Percentiles rank a stretch among this genome's conserved stretches.
These are phyloP conservation scores for Psephotus haematonotus DNA, from an alignment of 2,113 vertebrate species.

Conservation along the genomic window DNA sequence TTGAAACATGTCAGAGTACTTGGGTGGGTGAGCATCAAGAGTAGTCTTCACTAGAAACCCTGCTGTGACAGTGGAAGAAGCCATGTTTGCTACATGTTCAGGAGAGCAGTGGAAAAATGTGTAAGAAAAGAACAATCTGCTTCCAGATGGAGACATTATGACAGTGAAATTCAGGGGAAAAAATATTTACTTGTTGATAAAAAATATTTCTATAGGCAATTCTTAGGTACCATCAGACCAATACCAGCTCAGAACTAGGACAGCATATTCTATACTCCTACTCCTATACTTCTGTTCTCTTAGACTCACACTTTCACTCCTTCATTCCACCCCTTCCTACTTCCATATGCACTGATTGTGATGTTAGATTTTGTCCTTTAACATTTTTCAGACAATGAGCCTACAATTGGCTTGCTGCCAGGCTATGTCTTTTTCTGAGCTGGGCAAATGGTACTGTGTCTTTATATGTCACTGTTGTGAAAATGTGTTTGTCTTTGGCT, in stretches of 20 bases:
- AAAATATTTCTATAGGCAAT: not conserved
- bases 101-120: not conserved
- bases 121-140: not conserved
- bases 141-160: not conserved
- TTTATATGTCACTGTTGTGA: not conserved
- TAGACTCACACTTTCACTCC: not conserved
- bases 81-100: not conserved
- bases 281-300: not conserved
- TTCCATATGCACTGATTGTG: not conserved
- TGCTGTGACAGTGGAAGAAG: not conserved
- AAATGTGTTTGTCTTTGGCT: not conserved
- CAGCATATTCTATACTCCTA: not conserved
- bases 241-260: not conserved
- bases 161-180: not conserved
- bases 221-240: not conserved
- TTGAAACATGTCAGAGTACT: not conserved
- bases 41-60: not conserved
- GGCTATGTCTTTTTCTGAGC: not conserved
- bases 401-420: not conserved
- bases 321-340: not conserved
- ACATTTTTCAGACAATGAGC: not conserved
- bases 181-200: not conserved
- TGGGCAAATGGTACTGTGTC: not conserved
- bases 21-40: not conserved
- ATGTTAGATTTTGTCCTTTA: conserved; percentile 12